Base-by-base conservation (phyloP, 2,113 vertebrate genomes). In the Cynopterus brachyotis region DNA sequence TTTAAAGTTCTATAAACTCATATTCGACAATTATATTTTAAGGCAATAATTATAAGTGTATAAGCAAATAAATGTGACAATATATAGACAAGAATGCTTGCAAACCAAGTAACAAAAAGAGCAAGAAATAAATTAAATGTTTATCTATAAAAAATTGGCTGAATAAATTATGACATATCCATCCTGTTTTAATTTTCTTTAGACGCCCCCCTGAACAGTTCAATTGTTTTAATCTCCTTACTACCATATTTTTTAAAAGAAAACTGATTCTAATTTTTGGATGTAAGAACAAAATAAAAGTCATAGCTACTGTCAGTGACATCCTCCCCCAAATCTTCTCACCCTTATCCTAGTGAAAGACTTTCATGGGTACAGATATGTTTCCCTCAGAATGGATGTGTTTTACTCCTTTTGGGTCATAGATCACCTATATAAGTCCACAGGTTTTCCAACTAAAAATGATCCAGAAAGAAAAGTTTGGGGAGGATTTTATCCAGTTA, bases 11-110 rank as follows among this genome's bases (percentile, higher is more conserved):
- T 84, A 35, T 19, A 80, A 75, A 79, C 24, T 62, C 9, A 19
- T 87, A 42, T 26, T 70, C 20, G 93, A 55, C 24, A 73, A 53
- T 75, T 57, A 17, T 22, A 57, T 89, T 93, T 94, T 64, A 91
- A 93, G 69, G 22, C 42, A 90, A 50, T 75, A 73, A 69, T 64
- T 69, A 19, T 80, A 73, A 96, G 17, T 30, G 4, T 62, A n/a
- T 82, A 88, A 83, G 87, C 35, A 82, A 89, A 89, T 95, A 85
- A 92, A 67, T 89, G 35, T 78, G 81, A 66, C 6, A 20, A 86
- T 82, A 28, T 47, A 45, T 73, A 1, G 57, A 35, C 13, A 79
- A 84, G 22, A 13, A 76, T 81, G 24, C 40, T 72, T 76, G 2
- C 32, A 42, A n/a, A 37, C 35, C 67, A 92, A 92, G 60, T n/a